Evolutionary conservation across 2,797 vertebrate species (phyloP), one percentile per base, ranked within the genome.

Genomic region (Pempheris klunzingeri): DNA sequence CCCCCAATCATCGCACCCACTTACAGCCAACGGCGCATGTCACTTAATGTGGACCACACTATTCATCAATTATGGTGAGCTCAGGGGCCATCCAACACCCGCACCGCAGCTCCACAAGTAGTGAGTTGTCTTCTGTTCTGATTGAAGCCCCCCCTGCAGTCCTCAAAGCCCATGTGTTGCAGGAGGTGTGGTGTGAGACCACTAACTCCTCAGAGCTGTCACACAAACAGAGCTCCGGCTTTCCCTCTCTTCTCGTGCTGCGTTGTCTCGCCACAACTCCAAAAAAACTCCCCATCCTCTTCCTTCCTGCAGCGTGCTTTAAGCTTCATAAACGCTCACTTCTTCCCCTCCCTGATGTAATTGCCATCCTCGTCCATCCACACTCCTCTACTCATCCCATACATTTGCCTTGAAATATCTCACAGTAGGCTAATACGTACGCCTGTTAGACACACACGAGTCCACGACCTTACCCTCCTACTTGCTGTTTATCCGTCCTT

Each of bases 21-120:
- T 90, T 90, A 90, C 86, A 90, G 88, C 89, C 88, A 93, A 90
- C 92, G 85, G 92, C 86, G 91, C 91, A 93, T 92, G 93, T 94
- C 94, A 93, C 89, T 92, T 94, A 92, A 90, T 88, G 90, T 87
- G 91, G 88, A 92, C 92, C 86, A 89, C 86, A 83, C 91, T 82
- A 94, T 95, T 93, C 94, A 94, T 95, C 92, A 94, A 92, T 92
- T 93, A 92, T 83, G 87, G 89, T 72, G 84, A 81, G 88, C 87
- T 81, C 81, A 61, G 84, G 84, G 86, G 81, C 78, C 74, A 60
- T 84, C 88, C 84, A 80, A 87, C 89, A 86, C 82, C 71, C 75
- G 22, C 80, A 78, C 83, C 85, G 62, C 90, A 88, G 88, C 72
- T 72, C 87, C 79, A 72, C 75, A 58, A 85, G 58, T 74, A 86